Conservation (phyloP, 2,888 invertebrate species). For the Proisotoma minuta region DNA sequence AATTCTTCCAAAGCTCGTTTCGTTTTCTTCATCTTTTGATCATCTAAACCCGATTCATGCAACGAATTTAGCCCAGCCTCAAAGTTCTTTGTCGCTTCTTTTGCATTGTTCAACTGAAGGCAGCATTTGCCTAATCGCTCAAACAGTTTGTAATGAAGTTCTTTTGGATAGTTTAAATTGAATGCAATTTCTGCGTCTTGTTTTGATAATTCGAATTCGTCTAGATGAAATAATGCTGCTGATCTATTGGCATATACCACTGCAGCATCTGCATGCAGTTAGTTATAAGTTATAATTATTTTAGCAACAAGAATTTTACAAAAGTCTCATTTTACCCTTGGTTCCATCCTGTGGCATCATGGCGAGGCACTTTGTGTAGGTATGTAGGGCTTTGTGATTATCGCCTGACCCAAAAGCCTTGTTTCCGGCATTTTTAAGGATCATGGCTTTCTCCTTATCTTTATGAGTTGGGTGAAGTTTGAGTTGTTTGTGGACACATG, state of each 20-base stretch:
- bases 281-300: not conserved
- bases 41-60: conserved; percentile 30
- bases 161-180: conserved; percentile 62
- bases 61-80: conserved; percentile 37
- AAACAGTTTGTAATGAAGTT: conserved; percentile 44
- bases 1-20: conserved; percentile 33
- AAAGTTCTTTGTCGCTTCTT: conserved; percentile 33
- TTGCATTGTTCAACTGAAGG: conserved; percentile 25
- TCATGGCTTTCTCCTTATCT: conserved; percentile 31
- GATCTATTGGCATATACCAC: conserved; percentile 66
- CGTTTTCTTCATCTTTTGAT: conserved; percentile 32
- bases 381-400: conserved; percentile 30
- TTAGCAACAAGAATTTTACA: not conserved
- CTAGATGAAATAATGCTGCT: conserved; percentile 59
- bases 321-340: conserved; percentile 32
- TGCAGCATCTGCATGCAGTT: conserved; percentile 50
- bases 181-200: conserved; percentile 65
- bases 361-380: conserved; percentile 39
- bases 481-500: conserved; percentile 25
- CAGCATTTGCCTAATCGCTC: conserved; percentile 42
- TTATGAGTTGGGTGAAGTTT: conserved; percentile 21
- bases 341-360: conserved; percentile 40
- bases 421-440: conserved; percentile 36
- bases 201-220: conserved; percentile 60
- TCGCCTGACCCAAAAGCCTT: conserved; percentile 40